Evolutionary conservation across 2,113 vertebrate species (phyloP).

Genomic region (Misgurnus mizolepis): DNA sequence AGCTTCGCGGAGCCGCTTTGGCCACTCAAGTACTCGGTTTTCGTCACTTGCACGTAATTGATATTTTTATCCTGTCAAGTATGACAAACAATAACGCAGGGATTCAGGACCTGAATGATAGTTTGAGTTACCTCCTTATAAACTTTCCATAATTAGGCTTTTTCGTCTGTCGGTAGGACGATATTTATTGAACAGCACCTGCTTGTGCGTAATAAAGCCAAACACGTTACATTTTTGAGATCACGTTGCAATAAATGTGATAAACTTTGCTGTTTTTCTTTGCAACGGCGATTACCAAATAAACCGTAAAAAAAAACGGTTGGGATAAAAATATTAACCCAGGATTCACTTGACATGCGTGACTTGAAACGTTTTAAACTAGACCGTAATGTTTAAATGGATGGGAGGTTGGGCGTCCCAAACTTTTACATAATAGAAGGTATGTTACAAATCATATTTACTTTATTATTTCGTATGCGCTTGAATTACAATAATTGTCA

Average conservation of each 20-base stretch:
- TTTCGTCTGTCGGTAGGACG: not conserved
- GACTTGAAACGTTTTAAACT: too few species aligned
- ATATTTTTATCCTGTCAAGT: slow-evolving; percentile 2
- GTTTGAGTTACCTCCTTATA: not conserved
- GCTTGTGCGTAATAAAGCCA: not conserved
- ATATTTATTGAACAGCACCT: not conserved
- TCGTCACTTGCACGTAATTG: not conserved
- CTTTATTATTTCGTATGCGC: too few species aligned
- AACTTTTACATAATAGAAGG: too few species aligned
- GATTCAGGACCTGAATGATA: not conserved
- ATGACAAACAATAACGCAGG: not conserved
- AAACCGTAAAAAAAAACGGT: too few species aligned
- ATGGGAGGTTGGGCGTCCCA: too few species aligned
- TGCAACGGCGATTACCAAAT: not conserved
- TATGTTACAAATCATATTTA: too few species aligned
- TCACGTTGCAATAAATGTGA: not conserved
- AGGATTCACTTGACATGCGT: not conserved
- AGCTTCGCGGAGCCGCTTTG: not conserved
- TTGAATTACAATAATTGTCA: too few species aligned
- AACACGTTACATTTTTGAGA: slow-evolving; percentile 15
- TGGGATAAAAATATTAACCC: not conserved
- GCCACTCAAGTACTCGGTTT: not conserved
- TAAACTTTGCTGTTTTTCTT: not conserved
- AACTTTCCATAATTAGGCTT: slow-evolving; percentile 9
- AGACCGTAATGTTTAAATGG: too few species aligned